Conservation (phyloP, 2,113 vertebrate species). For the Marcusenius ussheri region DNA sequence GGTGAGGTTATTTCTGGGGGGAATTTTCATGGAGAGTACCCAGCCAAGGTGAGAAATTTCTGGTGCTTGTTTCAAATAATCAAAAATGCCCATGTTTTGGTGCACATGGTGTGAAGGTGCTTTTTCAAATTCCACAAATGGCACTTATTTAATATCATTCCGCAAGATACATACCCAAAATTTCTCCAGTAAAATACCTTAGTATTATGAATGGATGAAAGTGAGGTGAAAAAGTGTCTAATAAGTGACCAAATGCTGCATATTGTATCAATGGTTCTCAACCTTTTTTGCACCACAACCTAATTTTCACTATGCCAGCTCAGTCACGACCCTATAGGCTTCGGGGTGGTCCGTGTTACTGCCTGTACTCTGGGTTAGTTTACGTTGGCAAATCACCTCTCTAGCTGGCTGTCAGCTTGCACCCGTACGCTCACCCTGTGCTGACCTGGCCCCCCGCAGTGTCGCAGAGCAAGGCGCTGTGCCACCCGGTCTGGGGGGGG, state of each 20-base stretch:
- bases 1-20: slow-evolving; percentile 97
- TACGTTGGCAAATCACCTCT: background rate
- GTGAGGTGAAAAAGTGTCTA: background rate
- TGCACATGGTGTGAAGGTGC: background rate
- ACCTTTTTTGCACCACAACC: no score
- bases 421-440: background rate
- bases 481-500: slow-evolving; percentile 65
- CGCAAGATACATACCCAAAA: background rate
- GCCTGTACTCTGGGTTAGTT: slow-evolving; percentile 83
- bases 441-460: slow-evolving; percentile 49
- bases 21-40: slow-evolving; percentile 98
- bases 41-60: slow-evolving; percentile 59
- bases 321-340: slow-evolving; percentile 72
- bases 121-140: background rate
- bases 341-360: slow-evolving; percentile 96
- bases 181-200: background rate
- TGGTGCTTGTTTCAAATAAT: background rate
- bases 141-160: background rate
- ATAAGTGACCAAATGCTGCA: background rate
- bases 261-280: background rate
- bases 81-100: background rate
- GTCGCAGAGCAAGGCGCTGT: slow-evolving; percentile 72
- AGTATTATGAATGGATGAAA: background rate
- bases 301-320: no score
- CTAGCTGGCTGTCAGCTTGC: background rate